These are phyloP conservation scores for Drosophila arawakana DNA, from an alignment of 1,140 invertebrate species.

Conservation along the genomic window DNA sequence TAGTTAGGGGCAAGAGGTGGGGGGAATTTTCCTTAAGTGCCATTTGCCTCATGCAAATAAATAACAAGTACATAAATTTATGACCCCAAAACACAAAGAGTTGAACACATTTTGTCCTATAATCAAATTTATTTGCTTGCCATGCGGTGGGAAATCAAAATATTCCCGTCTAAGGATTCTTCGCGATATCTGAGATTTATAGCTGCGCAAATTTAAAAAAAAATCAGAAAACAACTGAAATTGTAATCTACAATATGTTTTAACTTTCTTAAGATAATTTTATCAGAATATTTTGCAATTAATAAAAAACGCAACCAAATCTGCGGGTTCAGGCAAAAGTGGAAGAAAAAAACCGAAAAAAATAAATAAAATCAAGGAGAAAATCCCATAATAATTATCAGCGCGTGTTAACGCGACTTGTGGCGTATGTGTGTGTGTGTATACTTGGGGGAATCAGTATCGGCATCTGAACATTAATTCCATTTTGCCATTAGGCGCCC, in stretches of 20 bases:
- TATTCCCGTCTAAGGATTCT: background rate
- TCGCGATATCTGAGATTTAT: background rate
- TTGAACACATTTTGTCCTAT: background rate
- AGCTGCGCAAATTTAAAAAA: conserved; percentile 11
- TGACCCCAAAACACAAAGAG: conserved; percentile 24
- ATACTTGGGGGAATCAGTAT: conserved; percentile 28
- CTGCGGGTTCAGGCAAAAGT: conserved; percentile 33
- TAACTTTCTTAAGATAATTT: conserved; percentile 29
- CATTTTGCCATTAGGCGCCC: conserved; percentile 37
- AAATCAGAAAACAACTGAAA: too few relatives aligned
- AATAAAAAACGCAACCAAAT: conserved; percentile 1
- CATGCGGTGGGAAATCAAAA: conserved; percentile 2
- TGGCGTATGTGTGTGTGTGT: background rate
- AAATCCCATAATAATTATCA: conserved; percentile 39
- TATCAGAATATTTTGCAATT: conserved; percentile 23
- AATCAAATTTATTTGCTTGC: background rate
- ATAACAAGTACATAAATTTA: conserved; percentile 73
- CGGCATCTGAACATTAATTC: conserved; percentile 28
- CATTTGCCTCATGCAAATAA: conserved; percentile 68
- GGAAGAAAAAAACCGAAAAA: background rate
- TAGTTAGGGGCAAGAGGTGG: too few relatives aligned
- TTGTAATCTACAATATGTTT: conserved; percentile 3
- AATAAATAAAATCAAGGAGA: background rate
- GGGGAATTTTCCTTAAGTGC: conserved; percentile 49
- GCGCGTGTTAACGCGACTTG: conserved; percentile 17